Evolutionary conservation across 2,113 vertebrate genomes (phyloP).

Genomic region (Lepus europaeus): DNA sequence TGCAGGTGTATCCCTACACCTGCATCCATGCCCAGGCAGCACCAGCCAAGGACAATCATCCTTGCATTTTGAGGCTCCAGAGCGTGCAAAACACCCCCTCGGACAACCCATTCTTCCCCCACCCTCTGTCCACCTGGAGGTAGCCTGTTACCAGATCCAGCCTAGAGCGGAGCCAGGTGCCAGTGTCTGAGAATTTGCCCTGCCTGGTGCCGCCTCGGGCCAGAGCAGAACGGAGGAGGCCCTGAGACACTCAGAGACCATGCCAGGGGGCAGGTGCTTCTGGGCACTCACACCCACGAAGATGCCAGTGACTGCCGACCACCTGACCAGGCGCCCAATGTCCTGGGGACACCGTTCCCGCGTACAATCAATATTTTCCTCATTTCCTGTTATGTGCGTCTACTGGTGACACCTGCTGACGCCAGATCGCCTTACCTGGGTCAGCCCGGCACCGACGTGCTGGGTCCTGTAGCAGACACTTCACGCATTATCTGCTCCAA

Average conservation of each 20-base stretch:
- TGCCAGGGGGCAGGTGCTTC: neutral
- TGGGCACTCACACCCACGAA: neutral
- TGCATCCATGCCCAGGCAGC: neutral
- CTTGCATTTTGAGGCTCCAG: neutral
- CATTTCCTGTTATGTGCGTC: neutral
- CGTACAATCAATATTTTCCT: neutral
- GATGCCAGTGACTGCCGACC: neutral
- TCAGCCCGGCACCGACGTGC: neutral
- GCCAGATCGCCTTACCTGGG: neutral
- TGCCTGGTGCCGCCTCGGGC: neutral
- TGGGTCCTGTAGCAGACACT: neutral
- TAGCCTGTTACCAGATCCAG: neutral
- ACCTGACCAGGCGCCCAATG: neutral
- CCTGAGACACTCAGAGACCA: too few species aligned
- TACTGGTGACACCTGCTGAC: neutral
- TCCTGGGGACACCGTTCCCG: neutral
- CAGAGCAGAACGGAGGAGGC: too few species aligned
- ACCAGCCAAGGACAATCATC: neutral
- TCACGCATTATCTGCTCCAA: neutral
- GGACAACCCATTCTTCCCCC: neutral
- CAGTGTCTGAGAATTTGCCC: neutral
- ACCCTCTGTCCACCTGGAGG: slow-evolving; percentile 38
- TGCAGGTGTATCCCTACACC: neutral
- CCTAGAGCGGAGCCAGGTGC: neutral
- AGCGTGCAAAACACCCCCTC: neutral